Evolutionary conservation across 2,113 vertebrate species (phyloP), one percentile per base, ranked within the genome.

Genomic region (Scartelaos histophorus): DNA sequence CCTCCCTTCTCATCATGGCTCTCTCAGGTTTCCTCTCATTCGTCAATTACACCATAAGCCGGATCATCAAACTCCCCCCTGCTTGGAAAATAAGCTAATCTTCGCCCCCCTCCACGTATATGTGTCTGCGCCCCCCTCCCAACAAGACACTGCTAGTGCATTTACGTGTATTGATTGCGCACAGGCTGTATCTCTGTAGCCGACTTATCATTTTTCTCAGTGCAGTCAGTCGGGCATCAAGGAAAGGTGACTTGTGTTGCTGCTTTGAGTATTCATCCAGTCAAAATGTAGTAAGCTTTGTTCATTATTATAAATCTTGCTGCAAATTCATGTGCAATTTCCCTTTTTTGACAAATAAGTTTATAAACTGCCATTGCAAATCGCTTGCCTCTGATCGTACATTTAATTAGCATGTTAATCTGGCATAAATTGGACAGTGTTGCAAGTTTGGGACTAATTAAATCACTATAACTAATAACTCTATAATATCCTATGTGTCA

Each of bases 41-140:
- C 80, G 78, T 90, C 88, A 88, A 88, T 88, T 90, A 89, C 87
- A 87, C 70, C 24, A 7, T 75, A 79, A 85, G 86, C 82, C 78
- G 61, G 82, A 87, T 90, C 82, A 83, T 61, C 81, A 81, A 79
- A 84, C 87, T 89, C 83, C 86, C 87, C 83, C 86, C 87, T 84
- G 82, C 85, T 83, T 86, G 76, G 82, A 84, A 88, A 92, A 91
- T 85, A 82, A 90, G 89, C 87, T 90, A 80, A 92, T 92, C 90
- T 88, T 68, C 81, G 29, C 56, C 70, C 66, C 64, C 47, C 66
- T 43, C 25, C 25, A 10, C 47, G 2, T 45, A 5, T 49, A 15
- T 51, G 22, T 15, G 21, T 29, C 70, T 49, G 7, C 45, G 24
- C 73, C 56, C 68, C 49, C 80, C 81, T 75, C 84, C 78, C 80